phyloP scores from a whole-genome alignment of 2,113 vertebrate species.

The Syngnathus scovelli region DNA sequence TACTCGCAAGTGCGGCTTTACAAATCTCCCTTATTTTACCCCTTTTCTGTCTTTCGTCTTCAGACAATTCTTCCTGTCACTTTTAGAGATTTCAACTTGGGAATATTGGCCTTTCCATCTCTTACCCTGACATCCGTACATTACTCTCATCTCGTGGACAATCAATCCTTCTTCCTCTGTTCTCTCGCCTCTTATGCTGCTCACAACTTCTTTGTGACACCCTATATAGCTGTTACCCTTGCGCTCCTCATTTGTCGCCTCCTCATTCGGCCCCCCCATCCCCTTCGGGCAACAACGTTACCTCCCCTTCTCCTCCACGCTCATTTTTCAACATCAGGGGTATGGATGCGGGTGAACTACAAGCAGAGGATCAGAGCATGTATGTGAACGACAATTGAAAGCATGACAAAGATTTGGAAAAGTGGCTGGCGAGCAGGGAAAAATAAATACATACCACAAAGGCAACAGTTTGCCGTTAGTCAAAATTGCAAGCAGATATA shows the following conservation, averaged over 20 bases:
- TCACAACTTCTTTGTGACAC: slow-evolving; percentile 13
- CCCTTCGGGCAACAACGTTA: slow-evolving; percentile 13
- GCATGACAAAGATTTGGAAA: slow-evolving; percentile 36
- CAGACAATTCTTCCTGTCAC: slow-evolving; percentile 10
- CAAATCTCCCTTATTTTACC: neutral
- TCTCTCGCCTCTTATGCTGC: slow-evolving; percentile 13
- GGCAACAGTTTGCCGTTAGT: too few relatives aligned
- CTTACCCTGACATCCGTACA: neutral
- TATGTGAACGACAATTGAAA: slow-evolving; percentile 30
- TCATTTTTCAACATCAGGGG: slow-evolving; percentile 47
- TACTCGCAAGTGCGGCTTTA: slow-evolving; percentile 12
- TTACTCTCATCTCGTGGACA: slow-evolving; percentile 18
- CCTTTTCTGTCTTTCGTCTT: slow-evolving; percentile 16
- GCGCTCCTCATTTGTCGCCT: slow-evolving; percentile 6
- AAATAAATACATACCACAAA: slow-evolving; percentile 19
- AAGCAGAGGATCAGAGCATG: slow-evolving; percentile 11
- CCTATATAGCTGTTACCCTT: neutral
- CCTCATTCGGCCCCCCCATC: slow-evolving; percentile 7
- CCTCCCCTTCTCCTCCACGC: slow-evolving; percentile 36
- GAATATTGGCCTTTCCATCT: slow-evolving; percentile 23
- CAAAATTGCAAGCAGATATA: too few relatives aligned
- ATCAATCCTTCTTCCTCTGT: slow-evolving; percentile 26
- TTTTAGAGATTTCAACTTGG: slow-evolving; percentile 18
- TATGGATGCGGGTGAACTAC: slow-evolving; percentile 40
- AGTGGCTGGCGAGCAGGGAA: slow-evolving; percentile 12